A percentile compares a stretch with the other conserved stretches of the same genome.
Evolutionary conservation across 2,113 vertebrate genomes (phyloP).

Genomic region (Talpa occidentalis): DNA sequence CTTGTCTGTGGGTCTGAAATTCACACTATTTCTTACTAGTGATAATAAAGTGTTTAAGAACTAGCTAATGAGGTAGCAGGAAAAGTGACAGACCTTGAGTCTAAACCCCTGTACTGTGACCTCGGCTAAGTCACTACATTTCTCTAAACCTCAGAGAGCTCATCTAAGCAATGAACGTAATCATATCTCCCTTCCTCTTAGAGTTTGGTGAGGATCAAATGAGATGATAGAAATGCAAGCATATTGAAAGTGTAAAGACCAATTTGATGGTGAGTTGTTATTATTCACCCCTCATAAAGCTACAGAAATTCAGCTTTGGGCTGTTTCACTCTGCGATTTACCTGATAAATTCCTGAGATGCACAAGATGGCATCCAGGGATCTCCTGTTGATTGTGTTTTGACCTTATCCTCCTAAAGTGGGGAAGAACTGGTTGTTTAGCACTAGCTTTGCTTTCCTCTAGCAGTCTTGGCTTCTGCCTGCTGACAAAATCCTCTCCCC

Average conservation of each 20-base stretch:
- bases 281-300: background rate
- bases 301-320: background rate
- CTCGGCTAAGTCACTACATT: background rate
- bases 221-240: background rate
- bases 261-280: background rate
- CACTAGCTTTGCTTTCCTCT: background rate
- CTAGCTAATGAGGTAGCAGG: background rate
- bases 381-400: background rate
- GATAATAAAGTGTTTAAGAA: background rate
- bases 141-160: background rate
- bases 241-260: background rate
- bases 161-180: background rate
- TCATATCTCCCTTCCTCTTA: background rate
- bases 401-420: background rate
- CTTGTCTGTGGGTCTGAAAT: constrained; percentile 30
- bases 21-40: background rate
- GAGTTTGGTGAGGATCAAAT: background rate
- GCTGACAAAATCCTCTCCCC: background rate
- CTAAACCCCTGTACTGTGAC: background rate
- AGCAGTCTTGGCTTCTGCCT: background rate
- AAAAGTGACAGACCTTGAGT: background rate
- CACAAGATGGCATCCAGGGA: background rate
- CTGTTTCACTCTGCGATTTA: background rate
- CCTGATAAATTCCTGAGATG: background rate
- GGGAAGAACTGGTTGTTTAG: background rate